Evolutionary conservation across 1,140 invertebrate genomes (phyloP), one percentile per base, ranked within the genome.

Genomic region (Lepidotrigona ventralis): DNA sequence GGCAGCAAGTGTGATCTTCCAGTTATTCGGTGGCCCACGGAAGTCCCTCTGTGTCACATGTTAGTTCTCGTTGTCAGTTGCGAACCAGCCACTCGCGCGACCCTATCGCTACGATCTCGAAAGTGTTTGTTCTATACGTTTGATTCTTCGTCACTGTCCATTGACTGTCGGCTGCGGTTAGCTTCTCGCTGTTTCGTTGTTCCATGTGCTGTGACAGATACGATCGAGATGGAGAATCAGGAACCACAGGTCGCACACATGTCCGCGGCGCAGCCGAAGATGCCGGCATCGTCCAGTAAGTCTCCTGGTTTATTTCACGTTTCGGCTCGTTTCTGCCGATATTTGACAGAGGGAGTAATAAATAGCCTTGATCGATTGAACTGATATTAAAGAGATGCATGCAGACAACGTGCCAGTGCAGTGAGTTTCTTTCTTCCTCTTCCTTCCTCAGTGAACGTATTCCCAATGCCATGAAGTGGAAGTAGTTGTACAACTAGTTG

Each of bases 271-370:
- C 87, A 91, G 11, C 84, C 85, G 8, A 92, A 92, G 63, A 90
- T 91, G 85, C 90, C 90, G 12, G 78, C 89, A 6, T 91, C 92
- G 19, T 92, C 93, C 12, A 93, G 93, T 93, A 91, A 93, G 92
- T 90, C 51, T 26, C 69, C 23, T 70, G 71, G 53, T 39, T 64
- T 83, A 54, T 60, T 81, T 72, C 21, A 19, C 51, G 2, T 21
- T 68, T 46, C n/a, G n/a, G n/a, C 29, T 15, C 17, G 17, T 33
- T 33, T 33, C 33, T 33, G 33, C 33, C 5, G 26, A 74, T 33
- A 6, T 19, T 74, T 23, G n/a, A 23, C 11, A 0, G 19, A 39
- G 3, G 1, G 33, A 39, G 11, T 23, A 39, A 5, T 19, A 9
- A 33, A 17, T 0, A 26, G 19, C n/a, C n/a, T n/a, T n/a, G n/a